phyloP scores from a whole-genome alignment of 2,797 vertebrate genomes.

The Astyanax mexicanus region DNA sequence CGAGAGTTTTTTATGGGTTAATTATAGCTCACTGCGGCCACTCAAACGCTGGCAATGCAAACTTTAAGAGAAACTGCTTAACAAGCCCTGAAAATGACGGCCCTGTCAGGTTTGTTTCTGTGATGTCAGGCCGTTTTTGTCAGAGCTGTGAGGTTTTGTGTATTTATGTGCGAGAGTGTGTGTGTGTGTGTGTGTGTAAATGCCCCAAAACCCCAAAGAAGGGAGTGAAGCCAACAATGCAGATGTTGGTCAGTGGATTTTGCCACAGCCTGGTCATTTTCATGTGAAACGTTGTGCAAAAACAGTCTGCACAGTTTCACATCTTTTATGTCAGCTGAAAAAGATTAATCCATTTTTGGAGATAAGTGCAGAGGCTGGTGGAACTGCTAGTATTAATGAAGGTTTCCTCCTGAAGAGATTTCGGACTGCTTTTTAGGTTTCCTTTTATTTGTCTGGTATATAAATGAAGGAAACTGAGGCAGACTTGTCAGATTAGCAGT shows the following conservation, averaged over 20 bases:
- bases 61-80: constrained; percentile 20
- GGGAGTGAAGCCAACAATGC: background rate
- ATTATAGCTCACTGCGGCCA: constrained; percentile 38
- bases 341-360: constrained; percentile 17
- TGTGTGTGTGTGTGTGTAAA: background rate
- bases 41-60: background rate
- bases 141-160: background rate
- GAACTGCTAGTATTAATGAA: background rate
- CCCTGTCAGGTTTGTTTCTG: constrained; percentile 24
- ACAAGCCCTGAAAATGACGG: background rate
- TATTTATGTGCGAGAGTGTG: background rate
- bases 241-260: background rate
- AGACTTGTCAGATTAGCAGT: background rate
- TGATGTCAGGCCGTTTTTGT: constrained; percentile 1
- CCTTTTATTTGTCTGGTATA: too few relatives aligned
- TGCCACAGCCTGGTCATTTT: constrained; percentile 14
- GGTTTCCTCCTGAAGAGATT: background rate
- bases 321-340: constrained; percentile 13
- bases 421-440: background rate
- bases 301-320: background rate
- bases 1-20: constrained; percentile 35
- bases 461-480: background rate
- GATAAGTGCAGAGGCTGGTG: background rate
- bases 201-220: background rate
- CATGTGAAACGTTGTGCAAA: background rate